These are phyloP conservation scores for Spinus pinus DNA, from an alignment of 2,797 vertebrate genomes.

Conservation along the genomic window DNA sequence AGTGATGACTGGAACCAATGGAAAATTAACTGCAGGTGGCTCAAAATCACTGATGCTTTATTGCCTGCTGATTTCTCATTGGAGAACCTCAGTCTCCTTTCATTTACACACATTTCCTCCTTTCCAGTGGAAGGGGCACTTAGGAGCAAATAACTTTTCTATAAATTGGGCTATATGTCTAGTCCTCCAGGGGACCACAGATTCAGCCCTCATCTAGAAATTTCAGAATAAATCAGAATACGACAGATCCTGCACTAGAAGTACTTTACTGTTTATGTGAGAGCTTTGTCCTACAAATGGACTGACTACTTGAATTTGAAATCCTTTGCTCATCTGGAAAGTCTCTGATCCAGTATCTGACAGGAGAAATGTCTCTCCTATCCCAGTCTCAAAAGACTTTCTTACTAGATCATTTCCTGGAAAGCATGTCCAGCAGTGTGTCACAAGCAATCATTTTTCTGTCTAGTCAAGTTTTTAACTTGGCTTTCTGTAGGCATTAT, in stretches of 20 bases:
- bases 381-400: background rate
- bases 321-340: background rate
- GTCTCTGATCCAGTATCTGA: background rate
- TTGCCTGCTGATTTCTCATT: constrained; percentile 35
- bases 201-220: constrained; percentile 19
- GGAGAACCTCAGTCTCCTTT: constrained; percentile 14
- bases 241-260: background rate
- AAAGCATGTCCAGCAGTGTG: background rate
- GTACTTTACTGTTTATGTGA: background rate
- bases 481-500: background rate
- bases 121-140: background rate
- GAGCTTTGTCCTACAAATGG: background rate
- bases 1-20: background rate
- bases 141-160: constrained; percentile 15
- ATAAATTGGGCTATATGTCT: background rate
- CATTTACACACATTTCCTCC: constrained; percentile 13
- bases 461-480: background rate
- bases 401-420: background rate
- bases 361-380: background rate
- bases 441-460: background rate
- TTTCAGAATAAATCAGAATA: constrained; percentile 6
- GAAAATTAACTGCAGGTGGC: constrained; percentile 46
- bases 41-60: constrained; percentile 31
- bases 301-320: constrained; percentile 13
- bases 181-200: background rate